These are phyloP conservation scores for Apis dorsata DNA, from an alignment of 1,140 invertebrate genomes.

Conservation along the genomic window DNA sequence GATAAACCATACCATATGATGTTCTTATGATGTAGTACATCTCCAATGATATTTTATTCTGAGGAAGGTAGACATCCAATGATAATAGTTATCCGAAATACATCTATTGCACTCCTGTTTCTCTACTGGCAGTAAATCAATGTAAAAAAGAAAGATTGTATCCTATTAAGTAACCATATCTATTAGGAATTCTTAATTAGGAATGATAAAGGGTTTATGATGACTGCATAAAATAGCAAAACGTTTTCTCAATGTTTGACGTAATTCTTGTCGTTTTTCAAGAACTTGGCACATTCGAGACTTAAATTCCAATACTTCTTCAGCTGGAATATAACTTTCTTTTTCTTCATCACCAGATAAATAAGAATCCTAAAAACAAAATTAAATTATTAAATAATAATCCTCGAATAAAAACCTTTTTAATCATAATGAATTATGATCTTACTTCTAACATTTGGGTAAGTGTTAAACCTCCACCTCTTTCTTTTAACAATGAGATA, in stretches of 20 bases:
- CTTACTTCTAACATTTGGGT: slow-evolving; percentile 86
- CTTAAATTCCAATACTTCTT: slow-evolving; percentile 91
- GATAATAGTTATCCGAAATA: slow-evolving; percentile 67
- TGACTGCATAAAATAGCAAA: slow-evolving; percentile 88
- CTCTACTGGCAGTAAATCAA: slow-evolving; percentile 70
- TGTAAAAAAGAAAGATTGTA: slow-evolving; percentile 65
- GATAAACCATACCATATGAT: slow-evolving; percentile 53
- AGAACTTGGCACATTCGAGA: slow-evolving; percentile 87
- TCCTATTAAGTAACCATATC: slow-evolving; percentile 54
- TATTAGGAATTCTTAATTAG: slow-evolving; percentile 68
- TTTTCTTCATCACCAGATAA: slow-evolving; percentile 87
- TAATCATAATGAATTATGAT: slow-evolving; percentile 3
- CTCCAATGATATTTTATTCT: slow-evolving; percentile 63
- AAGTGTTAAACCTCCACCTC: slow-evolving; percentile 80
- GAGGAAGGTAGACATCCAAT: slow-evolving; percentile 48
- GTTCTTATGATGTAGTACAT: slow-evolving; percentile 50
- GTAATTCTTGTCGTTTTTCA: slow-evolving; percentile 89
- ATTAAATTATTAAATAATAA: slow-evolving; percentile 45
- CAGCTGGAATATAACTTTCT: slow-evolving; percentile 90
- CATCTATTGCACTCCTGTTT: slow-evolving; percentile 62
- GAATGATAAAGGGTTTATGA: slow-evolving; percentile 74
- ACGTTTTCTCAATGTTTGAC: slow-evolving; percentile 89
- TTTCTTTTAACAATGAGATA: slow-evolving; percentile 72
- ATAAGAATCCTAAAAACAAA: slow-evolving; percentile 80
- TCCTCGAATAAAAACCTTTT: slow-evolving; percentile 15